Percentiles rank a stretch among this genome's conserved stretches.
phyloP scores from a whole-genome alignment of 2,113 vertebrate genomes.

The Pseudorasbora parva region DNA sequence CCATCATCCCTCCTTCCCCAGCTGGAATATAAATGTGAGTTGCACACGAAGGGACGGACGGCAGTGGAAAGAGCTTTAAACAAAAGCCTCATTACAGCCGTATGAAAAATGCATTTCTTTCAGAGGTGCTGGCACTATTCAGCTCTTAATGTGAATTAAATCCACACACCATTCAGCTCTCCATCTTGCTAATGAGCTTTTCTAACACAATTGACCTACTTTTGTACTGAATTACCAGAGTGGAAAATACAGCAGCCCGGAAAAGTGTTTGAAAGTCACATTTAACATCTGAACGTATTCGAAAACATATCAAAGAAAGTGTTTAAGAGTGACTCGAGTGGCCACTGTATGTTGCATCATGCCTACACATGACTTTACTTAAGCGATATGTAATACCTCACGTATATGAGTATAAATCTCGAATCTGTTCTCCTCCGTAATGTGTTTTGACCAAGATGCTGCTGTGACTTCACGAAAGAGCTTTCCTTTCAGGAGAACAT shows the following conservation, averaged over 20 bases:
- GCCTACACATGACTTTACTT: too few species aligned
- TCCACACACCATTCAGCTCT: not conserved
- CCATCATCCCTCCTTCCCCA: too few species aligned
- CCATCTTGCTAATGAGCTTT: conserved; percentile 35
- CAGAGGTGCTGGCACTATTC: not conserved
- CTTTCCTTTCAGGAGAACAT: not conserved
- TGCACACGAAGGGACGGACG: not conserved
- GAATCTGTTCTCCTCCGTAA: not conserved
- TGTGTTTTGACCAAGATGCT: not conserved
- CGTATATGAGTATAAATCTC: not conserved
- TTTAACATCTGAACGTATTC: not conserved
- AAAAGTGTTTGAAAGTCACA: not conserved
- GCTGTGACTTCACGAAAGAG: not conserved
- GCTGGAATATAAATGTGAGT: not conserved
- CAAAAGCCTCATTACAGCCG: conserved; percentile 23
- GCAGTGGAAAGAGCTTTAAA: conserved; percentile 12
- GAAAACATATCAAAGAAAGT: not conserved
- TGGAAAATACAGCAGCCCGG: not conserved
- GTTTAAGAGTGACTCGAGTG: not conserved
- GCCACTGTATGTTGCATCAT: not conserved
- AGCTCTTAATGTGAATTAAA: conserved; percentile 1
- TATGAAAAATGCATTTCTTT: conserved; percentile 15
- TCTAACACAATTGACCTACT: not conserved
- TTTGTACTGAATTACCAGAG: not conserved
- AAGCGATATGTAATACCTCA: not conserved